phyloP scores from a whole-genome alignment of 1,140 invertebrate genomes.

The Adoxophyes honmai region DNA sequence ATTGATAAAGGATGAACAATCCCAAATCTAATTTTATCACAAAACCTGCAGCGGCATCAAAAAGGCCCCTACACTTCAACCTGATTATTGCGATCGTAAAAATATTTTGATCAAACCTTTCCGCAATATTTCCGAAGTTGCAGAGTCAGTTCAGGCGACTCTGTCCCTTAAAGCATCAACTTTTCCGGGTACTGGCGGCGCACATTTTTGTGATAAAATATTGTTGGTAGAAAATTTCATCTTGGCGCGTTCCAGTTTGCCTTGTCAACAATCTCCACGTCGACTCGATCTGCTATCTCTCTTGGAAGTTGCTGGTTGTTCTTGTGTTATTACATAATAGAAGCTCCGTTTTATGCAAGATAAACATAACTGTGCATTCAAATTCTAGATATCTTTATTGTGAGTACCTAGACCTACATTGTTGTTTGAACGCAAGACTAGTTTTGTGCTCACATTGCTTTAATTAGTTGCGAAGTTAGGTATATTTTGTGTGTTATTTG shows the following conservation, averaged over 20 bases:
- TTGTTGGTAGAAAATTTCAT: conserved; percentile 12
- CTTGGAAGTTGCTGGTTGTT: conserved; percentile 2
- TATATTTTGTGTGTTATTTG: no score
- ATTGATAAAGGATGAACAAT: no score
- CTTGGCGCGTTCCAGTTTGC: conserved; percentile 11
- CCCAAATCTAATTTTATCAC: no score
- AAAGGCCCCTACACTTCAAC: background rate
- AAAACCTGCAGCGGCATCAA: no score
- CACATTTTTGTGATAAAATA: conserved; percentile 7
- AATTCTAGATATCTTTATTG: no score
- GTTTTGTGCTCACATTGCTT: no score
- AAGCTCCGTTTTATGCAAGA: background rate
- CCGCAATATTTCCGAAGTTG: background rate
- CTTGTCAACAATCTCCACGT: conserved; percentile 5
- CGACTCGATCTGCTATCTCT: conserved; percentile 1
- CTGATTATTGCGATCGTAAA: conserved; percentile 8
- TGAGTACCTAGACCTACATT: no score
- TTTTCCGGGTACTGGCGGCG: background rate
- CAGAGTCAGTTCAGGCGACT: background rate
- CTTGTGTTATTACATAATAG: conserved; percentile 7
- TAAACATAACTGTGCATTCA: background rate
- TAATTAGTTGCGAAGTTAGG: no score
- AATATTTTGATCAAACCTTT: conserved; percentile 6
- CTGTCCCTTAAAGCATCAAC: background rate
- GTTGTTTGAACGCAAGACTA: no score